Conservation (phyloP, 2,888 invertebrate species). For the Tachina lurida region DNA sequence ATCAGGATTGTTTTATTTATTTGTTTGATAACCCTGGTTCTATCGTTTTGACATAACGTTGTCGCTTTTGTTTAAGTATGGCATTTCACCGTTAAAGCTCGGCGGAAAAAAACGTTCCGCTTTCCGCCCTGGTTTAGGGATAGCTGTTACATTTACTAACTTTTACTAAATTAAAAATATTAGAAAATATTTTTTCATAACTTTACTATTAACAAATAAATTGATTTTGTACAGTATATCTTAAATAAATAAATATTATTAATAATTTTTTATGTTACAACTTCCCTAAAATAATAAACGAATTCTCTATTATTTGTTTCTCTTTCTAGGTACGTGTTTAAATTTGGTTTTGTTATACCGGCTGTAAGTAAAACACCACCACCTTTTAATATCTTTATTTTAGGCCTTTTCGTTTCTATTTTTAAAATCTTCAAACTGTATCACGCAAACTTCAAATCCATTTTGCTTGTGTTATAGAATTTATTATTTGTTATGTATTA, state of each 20-base stretch:
- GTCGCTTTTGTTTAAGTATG: too few relatives aligned
- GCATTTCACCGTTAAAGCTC: too few relatives aligned
- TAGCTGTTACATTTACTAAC: too few relatives aligned
- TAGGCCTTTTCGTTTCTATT: slow-evolving; percentile 2
- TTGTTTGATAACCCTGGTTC: too few relatives aligned
- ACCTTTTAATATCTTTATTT: slow-evolving; percentile 4
- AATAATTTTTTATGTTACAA: neutral
- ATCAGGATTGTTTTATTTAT: too few relatives aligned
- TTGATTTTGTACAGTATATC: too few relatives aligned
- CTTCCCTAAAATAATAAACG: slow-evolving; percentile 5
- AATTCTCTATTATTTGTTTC: slow-evolving; percentile 16
- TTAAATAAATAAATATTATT: too few relatives aligned
- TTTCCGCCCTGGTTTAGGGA: too few relatives aligned
- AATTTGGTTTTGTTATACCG: neutral
- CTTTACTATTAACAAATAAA: neutral
- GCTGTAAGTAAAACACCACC: slow-evolving; percentile 29
- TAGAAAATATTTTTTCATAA: neutral
- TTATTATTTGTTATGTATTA: slow-evolving; percentile 34
- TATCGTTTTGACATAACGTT: too few relatives aligned
- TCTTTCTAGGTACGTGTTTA: slow-evolving; percentile 53
- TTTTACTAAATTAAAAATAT: neutral
- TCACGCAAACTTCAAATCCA: slow-evolving; percentile 68
- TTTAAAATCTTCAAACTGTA: slow-evolving; percentile 32
- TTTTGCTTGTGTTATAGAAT: slow-evolving; percentile 52
- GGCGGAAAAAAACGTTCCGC: too few relatives aligned